phyloP scores from a whole-genome alignment of 2,888 invertebrate species.

The Anthophora plumipes region DNA sequence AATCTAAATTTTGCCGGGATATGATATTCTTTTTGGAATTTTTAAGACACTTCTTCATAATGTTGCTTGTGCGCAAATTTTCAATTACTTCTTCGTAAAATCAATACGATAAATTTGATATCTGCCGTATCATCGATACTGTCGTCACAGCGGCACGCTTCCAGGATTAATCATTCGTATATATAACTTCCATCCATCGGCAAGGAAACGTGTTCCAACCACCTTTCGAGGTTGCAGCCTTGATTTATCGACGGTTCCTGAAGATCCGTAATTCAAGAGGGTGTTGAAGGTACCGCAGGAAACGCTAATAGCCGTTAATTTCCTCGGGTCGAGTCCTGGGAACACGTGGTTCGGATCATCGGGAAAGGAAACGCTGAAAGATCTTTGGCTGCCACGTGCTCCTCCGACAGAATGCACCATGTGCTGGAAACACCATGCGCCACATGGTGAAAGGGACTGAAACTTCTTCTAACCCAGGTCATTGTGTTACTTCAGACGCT shows the following conservation, averaged over 20 bases:
- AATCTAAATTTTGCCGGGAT: too few species aligned
- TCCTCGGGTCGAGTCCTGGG: conserved; percentile 53
- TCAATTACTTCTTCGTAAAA: too few species aligned
- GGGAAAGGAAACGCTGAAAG: conserved; percentile 53
- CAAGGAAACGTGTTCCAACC: not conserved
- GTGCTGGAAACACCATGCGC: conserved; percentile 51
- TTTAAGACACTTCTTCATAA: too few species aligned
- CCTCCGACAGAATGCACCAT: conserved; percentile 42
- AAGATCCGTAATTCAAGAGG: conserved; percentile 39
- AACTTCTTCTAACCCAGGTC: conserved; percentile 2
- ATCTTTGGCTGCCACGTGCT: conserved; percentile 73
- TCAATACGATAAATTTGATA: too few species aligned
- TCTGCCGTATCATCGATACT: too few species aligned
- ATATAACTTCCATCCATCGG: too few species aligned
- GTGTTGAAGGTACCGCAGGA: conserved; percentile 68
- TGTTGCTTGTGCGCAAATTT: too few species aligned
- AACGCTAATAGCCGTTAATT: conserved; percentile 77
- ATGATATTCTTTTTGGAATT: too few species aligned
- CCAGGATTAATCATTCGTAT: too few species aligned
- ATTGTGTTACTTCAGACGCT: conserved; percentile 40
- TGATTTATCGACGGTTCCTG: conserved; percentile 39
- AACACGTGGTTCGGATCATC: conserved; percentile 71
- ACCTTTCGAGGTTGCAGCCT: not conserved
- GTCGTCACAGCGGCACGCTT: too few species aligned
- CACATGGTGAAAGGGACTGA: conserved; percentile 41